phyloP scores from a whole-genome alignment of 2,113 vertebrate species.

The Oxyruncus cristatus region DNA sequence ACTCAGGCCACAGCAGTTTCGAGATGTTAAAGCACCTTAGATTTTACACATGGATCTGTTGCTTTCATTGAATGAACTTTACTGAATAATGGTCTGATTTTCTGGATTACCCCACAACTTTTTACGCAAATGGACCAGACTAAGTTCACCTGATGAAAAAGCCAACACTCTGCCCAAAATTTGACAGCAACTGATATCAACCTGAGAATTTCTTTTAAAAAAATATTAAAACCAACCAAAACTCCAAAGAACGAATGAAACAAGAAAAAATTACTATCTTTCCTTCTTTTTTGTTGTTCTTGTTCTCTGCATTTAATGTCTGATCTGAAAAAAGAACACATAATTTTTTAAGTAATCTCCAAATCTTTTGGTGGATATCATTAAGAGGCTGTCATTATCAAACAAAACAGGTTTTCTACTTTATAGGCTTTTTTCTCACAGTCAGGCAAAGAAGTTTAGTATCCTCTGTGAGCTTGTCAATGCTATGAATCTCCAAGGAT shows the following conservation, averaged over 20 bases:
- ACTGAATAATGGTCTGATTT: neutral
- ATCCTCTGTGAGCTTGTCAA: neutral
- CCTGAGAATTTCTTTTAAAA: neutral
- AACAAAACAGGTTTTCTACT: neutral
- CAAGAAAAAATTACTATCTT: neutral
- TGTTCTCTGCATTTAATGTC: neutral
- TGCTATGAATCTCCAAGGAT: neutral
- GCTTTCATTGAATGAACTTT: neutral
- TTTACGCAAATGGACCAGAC: neutral
- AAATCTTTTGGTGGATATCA: neutral
- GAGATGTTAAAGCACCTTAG: neutral
- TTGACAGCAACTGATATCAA: neutral
- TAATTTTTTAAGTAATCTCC: neutral
- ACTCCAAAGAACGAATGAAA: neutral
- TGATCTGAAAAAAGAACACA: neutral
- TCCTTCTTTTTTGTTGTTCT: neutral
- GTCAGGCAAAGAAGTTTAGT: neutral
- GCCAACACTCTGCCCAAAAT: neutral
- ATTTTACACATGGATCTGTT: neutral
- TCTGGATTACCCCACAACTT: neutral
- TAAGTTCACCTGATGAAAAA: neutral
- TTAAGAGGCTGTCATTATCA: neutral
- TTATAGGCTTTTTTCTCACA: neutral
- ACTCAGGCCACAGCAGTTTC: neutral
- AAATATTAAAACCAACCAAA: neutral